A percentile compares a stretch with the other conserved stretches of the same genome.
Conservation (phyloP, 2,888 invertebrate genomes). For the Ptychoptera albimana region DNA sequence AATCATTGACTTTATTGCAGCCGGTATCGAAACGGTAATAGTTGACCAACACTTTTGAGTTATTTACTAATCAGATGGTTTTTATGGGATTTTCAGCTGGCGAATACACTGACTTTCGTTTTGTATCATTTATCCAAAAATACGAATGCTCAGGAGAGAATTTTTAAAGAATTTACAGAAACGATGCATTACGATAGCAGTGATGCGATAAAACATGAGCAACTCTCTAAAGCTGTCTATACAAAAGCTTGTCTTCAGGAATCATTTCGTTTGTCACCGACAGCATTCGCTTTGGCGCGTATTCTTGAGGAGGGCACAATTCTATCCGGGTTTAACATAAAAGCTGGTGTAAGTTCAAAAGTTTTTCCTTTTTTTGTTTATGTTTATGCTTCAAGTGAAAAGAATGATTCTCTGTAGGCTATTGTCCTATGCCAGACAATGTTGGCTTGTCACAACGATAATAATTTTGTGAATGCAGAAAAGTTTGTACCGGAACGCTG, state of each 20-base stretch:
- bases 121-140: constrained; percentile 57
- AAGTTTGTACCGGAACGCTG: constrained; percentile 66
- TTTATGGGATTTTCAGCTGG: constrained; percentile 40
- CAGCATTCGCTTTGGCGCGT: constrained; percentile 63
- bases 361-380: neutral
- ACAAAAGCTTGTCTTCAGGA: constrained; percentile 65
- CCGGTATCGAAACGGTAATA: constrained; percentile 67
- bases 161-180: constrained; percentile 44
- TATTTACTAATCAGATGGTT: neutral
- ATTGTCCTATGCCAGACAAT: constrained; percentile 69
- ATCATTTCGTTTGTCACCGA: constrained; percentile 47
- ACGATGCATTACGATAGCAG: constrained; percentile 27
- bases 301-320: constrained; percentile 55
- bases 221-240: constrained; percentile 50
- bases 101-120: constrained; percentile 65
- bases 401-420: constrained; percentile 34
- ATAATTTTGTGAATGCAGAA: constrained; percentile 54
- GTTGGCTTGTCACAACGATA: constrained; percentile 59
- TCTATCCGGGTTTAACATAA: constrained; percentile 50
- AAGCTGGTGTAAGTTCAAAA: constrained; percentile 45
- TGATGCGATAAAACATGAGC: constrained; percentile 38
- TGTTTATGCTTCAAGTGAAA: constrained; percentile 1
- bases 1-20: constrained; percentile 72
- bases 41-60: constrained; percentile 3
- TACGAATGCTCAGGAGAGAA: constrained; percentile 44